Base-by-base conservation (phyloP, 2,113 vertebrate genomes). In the Cebidichthys violaceus region DNA sequence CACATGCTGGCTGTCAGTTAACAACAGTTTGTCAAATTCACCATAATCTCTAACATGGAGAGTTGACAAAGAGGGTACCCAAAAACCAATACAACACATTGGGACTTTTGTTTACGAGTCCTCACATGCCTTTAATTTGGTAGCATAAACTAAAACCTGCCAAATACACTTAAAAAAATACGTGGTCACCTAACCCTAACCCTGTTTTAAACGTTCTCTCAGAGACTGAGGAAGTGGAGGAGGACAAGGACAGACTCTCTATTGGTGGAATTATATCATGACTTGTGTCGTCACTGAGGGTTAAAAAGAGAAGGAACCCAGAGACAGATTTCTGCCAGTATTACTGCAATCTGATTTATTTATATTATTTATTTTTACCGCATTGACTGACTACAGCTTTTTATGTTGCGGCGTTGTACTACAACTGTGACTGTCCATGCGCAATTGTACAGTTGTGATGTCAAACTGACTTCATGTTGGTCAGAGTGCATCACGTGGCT, bases 261-360 rank as follows among this genome's bases (percentile, higher is more conserved):
- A 55, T 35, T 83, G 70, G 55, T 9, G 9, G 2, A 72, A 52
- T 2, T 45, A 35, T 27, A 39, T 1, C 57, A 70, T 76, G 61
- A 77, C 47, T 82, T 31, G 65, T 79, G 77, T 82, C 9, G 45
- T 75, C 85, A 83, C 33, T 9, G 15, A 35, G 20, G 4, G 69
- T 41, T 85, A 29, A 78, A 78, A 66, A 50, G 14, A 73, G 43
- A 57, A 57, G 85, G 83, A 83, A 86, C 64, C 66, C 55, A 86
- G 75, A 69, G 11, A 45, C 37, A 9, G 27, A 78, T 2, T n/a
- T n/a, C n/a, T n/a, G n/a, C n/a, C 64, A 82, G 59, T n/a, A 86
- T 81, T 83, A 77, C 69, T n/a, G 60, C 41, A 77, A 41, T 17
- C 17, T 33, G 4, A 33, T 54, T 68, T 39, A 37, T 37, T 9